Evolutionary conservation across 2,888 invertebrate species (phyloP).

Genomic region (Bellardia pandia): DNA sequence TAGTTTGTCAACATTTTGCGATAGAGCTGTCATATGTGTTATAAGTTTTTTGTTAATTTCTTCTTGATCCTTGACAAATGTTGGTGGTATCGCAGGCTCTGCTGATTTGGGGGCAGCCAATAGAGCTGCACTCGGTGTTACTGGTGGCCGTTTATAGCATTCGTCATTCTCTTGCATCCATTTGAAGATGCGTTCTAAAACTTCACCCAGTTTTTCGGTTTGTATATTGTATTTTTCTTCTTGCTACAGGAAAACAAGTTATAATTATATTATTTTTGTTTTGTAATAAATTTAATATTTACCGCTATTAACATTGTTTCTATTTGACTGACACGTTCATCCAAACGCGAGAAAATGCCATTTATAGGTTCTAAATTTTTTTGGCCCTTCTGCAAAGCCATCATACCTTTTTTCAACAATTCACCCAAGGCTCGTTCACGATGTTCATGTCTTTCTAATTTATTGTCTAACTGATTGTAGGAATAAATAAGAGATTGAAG

Average conservation of each 20-base stretch:
- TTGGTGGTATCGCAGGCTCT: constrained; percentile 74
- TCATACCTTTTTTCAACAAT: constrained; percentile 90
- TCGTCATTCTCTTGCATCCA: constrained; percentile 83
- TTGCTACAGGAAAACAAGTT: constrained; percentile 77
- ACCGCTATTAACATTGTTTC: constrained; percentile 91
- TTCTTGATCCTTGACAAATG: constrained; percentile 78
- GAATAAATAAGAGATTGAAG: constrained; percentile 92
- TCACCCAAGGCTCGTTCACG: constrained; percentile 92
- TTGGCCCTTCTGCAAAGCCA: constrained; percentile 89
- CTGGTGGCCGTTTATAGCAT: constrained; percentile 82
- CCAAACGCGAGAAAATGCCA: constrained; percentile 88
- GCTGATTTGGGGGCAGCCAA: constrained; percentile 62
- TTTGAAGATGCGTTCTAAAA: constrained; percentile 82
- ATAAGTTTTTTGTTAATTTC: constrained; percentile 79
- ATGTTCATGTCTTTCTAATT: constrained; percentile 93
- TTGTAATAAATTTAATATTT: constrained; percentile 69
- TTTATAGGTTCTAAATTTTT: constrained; percentile 89
- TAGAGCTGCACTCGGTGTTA: constrained; percentile 39
- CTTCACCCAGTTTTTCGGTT: constrained; percentile 81
- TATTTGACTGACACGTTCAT: constrained; percentile 90
- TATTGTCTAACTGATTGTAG: constrained; percentile 91
- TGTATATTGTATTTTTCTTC: constrained; percentile 83
- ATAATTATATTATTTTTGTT: background rate
- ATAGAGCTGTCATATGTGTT: constrained; percentile 78
- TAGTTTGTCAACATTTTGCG: constrained; percentile 77